Evolutionary conservation across 2,888 invertebrate genomes (phyloP).

Genomic region (Acleris sparsana): DNA sequence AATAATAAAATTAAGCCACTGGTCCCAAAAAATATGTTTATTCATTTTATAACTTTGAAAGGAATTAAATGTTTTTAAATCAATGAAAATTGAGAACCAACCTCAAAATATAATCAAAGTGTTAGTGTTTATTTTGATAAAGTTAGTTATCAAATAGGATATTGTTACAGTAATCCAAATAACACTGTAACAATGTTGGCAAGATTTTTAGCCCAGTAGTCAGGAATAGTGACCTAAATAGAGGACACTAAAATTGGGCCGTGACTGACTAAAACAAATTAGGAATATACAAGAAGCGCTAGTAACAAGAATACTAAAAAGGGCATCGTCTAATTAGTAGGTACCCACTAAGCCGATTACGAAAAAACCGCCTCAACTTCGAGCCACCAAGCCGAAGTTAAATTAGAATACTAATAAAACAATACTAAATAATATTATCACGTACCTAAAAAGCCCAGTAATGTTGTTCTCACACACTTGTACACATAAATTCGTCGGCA

Average conservation of each 20-base stretch:
- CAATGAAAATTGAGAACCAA: no score
- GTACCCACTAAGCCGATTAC: slow-evolving; percentile 32
- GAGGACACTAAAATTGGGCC: not conserved
- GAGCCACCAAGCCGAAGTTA: slow-evolving; percentile 8
- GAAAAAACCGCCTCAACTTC: slow-evolving; percentile 21
- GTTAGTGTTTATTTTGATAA: no score
- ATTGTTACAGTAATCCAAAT: not conserved
- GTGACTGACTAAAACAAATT: no score
- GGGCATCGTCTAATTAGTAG: slow-evolving; percentile 25
- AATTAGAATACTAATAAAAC: slow-evolving; percentile 43
- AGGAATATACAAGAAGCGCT: not conserved
- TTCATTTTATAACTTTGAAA: no score
- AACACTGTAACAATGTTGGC: not conserved
- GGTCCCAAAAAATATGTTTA: no score
- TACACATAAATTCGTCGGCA: slow-evolving; percentile 69
- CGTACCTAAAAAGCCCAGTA: slow-evolving; percentile 62
- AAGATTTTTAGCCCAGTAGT: not conserved
- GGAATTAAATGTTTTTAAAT: no score
- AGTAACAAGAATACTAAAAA: slow-evolving; percentile 25
- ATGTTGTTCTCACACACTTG: slow-evolving; percentile 61
- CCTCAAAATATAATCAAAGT: no score
- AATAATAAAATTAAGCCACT: no score
- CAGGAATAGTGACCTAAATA: not conserved
- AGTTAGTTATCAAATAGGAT: no score
- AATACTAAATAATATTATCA: slow-evolving; percentile 40